A percentile compares a stretch with the other conserved stretches of the same genome.
These are phyloP conservation scores for Drosophila asahinai DNA, from an alignment of 1,140 invertebrate species.

Conservation along the genomic window DNA sequence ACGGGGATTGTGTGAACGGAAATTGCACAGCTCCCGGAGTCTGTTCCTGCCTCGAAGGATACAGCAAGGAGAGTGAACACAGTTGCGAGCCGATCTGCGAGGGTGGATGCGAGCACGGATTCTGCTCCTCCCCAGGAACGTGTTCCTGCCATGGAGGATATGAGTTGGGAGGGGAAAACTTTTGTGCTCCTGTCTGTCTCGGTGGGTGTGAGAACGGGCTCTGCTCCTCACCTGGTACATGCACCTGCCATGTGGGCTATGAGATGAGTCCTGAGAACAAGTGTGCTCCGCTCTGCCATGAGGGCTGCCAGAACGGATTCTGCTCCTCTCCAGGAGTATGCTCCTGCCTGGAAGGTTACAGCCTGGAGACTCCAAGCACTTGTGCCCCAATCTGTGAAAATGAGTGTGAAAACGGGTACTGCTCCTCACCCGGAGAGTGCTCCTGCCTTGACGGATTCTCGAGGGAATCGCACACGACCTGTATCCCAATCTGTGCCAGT, in stretches of 20 bases:
- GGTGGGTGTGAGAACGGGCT: conserved; percentile 6
- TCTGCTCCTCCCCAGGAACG: neutral
- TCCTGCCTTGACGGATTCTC: neutral
- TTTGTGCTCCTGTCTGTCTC: neutral
- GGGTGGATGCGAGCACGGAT: conserved; percentile 20
- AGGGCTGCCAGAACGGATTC: conserved; percentile 14
- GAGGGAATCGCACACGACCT: neutral
- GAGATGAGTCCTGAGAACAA: neutral
- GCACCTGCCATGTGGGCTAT: conserved; percentile 20
- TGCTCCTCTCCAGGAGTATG: conserved; percentile 15
- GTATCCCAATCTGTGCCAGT: conserved; percentile 7
- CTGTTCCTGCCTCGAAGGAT: neutral
- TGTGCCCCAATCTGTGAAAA: neutral
- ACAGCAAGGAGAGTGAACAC: neutral
- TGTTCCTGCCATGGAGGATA: conserved; percentile 11
- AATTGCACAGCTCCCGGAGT: conserved; percentile 12
- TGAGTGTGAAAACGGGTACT: conserved; percentile 22
- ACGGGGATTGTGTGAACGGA: conserved; percentile 14
- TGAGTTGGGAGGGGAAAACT: too few relatives aligned
- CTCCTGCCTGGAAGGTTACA: neutral
- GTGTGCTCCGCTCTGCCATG: conserved; percentile 21
- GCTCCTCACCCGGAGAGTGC: conserved; percentile 10
- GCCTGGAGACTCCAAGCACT: neutral
- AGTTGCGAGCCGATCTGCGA: conserved; percentile 19
- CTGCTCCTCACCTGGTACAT: conserved; percentile 17